Evolutionary conservation across 1,140 invertebrate genomes (phyloP).

Genomic region (Chymomyza costata): DNA sequence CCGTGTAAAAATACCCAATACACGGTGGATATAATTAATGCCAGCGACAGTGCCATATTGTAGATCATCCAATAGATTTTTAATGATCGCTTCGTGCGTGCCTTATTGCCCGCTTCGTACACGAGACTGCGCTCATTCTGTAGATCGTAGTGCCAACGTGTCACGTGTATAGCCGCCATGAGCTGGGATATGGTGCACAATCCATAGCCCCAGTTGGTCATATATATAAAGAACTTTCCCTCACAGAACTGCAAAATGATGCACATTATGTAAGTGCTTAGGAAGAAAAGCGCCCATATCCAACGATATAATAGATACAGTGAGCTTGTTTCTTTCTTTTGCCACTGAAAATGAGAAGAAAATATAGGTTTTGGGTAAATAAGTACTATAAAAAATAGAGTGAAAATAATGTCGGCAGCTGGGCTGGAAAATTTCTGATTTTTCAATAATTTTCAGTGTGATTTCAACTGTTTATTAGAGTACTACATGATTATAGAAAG

Average conservation of each 20-base stretch:
- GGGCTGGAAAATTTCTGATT: no score
- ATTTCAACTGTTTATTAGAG: no score
- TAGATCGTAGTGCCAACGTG: constrained; percentile 62
- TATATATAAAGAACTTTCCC: constrained; percentile 79
- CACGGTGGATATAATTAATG: constrained; percentile 79
- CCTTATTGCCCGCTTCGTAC: constrained; percentile 47
- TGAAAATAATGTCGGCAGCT: no score
- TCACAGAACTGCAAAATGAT: constrained; percentile 75
- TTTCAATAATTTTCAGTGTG: no score
- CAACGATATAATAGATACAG: constrained; percentile 79
- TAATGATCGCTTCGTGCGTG: constrained; percentile 32
- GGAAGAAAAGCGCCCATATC: constrained; percentile 77
- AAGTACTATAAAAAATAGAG: no score
- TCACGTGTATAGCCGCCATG: constrained; percentile 56
- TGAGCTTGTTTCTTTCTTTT: constrained; percentile 67
- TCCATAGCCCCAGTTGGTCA: constrained; percentile 85
- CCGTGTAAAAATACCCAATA: constrained; percentile 82
- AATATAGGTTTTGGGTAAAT: no score
- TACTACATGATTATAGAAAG: no score
- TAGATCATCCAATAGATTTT: constrained; percentile 79
- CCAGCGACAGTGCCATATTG: constrained; percentile 76
- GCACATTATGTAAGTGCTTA: constrained; percentile 76
- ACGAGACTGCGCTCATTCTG: constrained; percentile 40
- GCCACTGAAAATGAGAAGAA: constrained; percentile 75
- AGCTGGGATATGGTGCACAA: constrained; percentile 75